A percentile compares a stretch with the other conserved stretches of the same genome.
phyloP scores from a whole-genome alignment of 30 jellyfish, hydroid and myxozoan species.

The Aurelia coerulea region DNA sequence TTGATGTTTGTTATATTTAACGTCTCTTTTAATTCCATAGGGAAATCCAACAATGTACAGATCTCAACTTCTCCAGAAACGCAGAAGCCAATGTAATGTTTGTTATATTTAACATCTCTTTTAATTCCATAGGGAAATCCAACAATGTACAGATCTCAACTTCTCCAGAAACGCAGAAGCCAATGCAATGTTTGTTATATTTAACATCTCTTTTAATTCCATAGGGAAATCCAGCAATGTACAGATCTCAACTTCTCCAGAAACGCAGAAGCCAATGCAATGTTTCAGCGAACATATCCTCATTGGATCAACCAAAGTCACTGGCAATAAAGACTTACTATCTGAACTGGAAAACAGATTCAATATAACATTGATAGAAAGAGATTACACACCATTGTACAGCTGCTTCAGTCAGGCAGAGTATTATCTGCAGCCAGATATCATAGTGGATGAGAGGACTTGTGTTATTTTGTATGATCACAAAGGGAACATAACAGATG shows the following conservation, averaged over 20 bases:
- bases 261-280: constrained; percentile 41
- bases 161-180: constrained; percentile 14
- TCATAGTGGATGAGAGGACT: constrained; percentile 74
- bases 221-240: background rate
- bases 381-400: constrained; percentile 46
- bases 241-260: background rate
- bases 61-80: background rate
- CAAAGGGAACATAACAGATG: constrained; percentile 2
- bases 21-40: background rate
- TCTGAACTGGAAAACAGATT: constrained; percentile 65
- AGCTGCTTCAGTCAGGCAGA: background rate
- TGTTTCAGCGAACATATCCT: constrained; percentile 70
- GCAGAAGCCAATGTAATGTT: constrained; percentile 16
- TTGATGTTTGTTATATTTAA: too few species aligned
- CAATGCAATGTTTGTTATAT: background rate
- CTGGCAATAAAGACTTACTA: constrained; percentile 60
- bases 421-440: constrained; percentile 73
- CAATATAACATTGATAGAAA: constrained; percentile 50
- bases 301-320: constrained; percentile 59
- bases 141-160: background rate
- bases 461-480: constrained; percentile 42
- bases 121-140: background rate
- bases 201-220: background rate
- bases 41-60: background rate
- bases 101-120: background rate